phyloP scores from a whole-genome alignment of 1,140 invertebrate species.

The Spodoptera frugiperda region DNA sequence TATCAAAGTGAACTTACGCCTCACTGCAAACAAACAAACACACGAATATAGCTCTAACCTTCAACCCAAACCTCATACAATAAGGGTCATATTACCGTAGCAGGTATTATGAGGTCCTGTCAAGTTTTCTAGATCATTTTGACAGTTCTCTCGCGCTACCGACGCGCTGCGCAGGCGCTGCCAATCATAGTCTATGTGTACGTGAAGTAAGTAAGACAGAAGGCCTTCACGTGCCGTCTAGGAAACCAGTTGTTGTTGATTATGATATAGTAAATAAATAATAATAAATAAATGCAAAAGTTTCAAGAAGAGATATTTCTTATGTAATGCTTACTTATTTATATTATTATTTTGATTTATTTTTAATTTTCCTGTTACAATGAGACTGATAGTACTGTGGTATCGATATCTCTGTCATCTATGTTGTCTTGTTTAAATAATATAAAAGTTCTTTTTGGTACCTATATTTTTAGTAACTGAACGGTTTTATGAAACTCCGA shows the following conservation, averaged over 20 bases:
- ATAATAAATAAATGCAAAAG: not conserved
- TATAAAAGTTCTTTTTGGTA: too few relatives aligned
- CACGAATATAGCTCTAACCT: slow-evolving; percentile 52
- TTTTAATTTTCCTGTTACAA: too few relatives aligned
- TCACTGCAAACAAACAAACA: slow-evolving; percentile 64
- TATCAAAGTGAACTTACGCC: slow-evolving; percentile 43
- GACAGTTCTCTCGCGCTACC: slow-evolving; percentile 74
- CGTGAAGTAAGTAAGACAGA: not conserved
- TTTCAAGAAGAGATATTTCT: too few relatives aligned
- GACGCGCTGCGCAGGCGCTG: slow-evolving; percentile 53
- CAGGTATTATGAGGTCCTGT: slow-evolving; percentile 47
- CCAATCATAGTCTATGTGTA: slow-evolving; percentile 35
- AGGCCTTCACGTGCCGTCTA: not conserved
- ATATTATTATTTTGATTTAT: too few relatives aligned
- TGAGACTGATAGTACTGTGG: too few relatives aligned
- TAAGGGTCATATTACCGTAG: slow-evolving; percentile 47
- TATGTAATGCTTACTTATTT: too few relatives aligned
- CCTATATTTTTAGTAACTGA: too few relatives aligned
- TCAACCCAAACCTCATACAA: slow-evolving; percentile 12
- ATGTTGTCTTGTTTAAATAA: too few relatives aligned
- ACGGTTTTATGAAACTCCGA: too few relatives aligned
- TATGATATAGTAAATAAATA: not conserved
- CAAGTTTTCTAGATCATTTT: slow-evolving; percentile 64
- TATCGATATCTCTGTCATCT: too few relatives aligned
- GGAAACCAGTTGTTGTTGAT: not conserved